Conservation (phyloP, 2,113 vertebrate genomes). For the Callipepla squamata region DNA sequence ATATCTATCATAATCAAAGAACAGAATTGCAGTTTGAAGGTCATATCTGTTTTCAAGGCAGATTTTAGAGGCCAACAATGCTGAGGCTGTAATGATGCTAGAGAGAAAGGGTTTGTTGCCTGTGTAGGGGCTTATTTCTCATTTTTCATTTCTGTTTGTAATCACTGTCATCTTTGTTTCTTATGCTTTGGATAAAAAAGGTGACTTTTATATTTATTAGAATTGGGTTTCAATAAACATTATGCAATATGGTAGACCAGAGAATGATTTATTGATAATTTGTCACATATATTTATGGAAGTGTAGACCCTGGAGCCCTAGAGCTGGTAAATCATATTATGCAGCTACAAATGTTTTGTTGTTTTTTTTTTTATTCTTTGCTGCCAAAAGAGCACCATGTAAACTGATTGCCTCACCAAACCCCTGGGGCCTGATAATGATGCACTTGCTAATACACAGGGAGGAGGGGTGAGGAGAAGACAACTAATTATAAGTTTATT, state of each 20-base stretch:
- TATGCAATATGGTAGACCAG: constrained; percentile 78
- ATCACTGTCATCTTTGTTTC: constrained; percentile 83
- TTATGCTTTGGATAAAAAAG: constrained; percentile 80
- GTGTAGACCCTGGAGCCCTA: constrained; percentile 73
- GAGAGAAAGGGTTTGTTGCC: constrained; percentile 33
- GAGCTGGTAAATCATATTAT: constrained; percentile 81
- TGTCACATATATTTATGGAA: constrained; percentile 85
- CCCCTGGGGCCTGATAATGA: constrained; percentile 51
- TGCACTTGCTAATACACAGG: constrained; percentile 68
- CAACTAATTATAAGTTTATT: constrained; percentile 73
- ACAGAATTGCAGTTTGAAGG: constrained; percentile 26
- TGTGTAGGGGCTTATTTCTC: constrained; percentile 53
- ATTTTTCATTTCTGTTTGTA: constrained; percentile 84
- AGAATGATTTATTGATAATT: constrained; percentile 85
- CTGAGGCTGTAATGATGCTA: not conserved
- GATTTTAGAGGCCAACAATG: not conserved
- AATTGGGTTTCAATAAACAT: constrained; percentile 85
- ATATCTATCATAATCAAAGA: constrained; percentile 29
- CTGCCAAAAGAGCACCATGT: constrained; percentile 59
- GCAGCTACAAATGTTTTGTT: constrained; percentile 61
- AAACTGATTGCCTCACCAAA: constrained; percentile 49
- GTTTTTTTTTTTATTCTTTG: constrained; percentile 65
- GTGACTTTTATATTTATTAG: constrained; percentile 82
- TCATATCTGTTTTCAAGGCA: not conserved
- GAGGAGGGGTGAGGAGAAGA: constrained; percentile 48